Conservation (phyloP, 2,797 vertebrate genomes). For the Hozukius guyotensis region DNA sequence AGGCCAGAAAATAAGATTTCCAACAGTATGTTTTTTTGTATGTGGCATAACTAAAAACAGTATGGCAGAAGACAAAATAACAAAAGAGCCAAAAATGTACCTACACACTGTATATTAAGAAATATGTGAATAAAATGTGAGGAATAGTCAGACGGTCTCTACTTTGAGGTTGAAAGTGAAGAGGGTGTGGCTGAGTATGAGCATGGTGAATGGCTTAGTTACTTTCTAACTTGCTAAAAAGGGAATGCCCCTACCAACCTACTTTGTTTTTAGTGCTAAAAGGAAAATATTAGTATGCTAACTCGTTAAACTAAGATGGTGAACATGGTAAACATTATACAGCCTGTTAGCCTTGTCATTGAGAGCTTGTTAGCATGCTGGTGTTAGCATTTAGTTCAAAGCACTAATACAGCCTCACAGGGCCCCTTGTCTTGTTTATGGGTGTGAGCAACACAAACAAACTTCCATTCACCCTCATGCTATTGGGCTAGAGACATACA, state of each 20-base stretch:
- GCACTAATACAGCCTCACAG: neutral
- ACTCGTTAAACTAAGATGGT: neutral
- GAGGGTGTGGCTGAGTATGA: no score
- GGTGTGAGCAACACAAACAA: neutral
- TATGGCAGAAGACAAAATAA: no score
- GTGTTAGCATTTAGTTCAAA: neutral
- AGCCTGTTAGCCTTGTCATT: neutral
- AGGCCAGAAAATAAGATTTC: no score
- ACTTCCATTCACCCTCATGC: neutral
- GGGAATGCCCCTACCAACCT: neutral
- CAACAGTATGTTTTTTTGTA: no score
- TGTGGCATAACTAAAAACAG: no score
- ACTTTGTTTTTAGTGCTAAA: neutral
- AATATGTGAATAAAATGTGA: no score
- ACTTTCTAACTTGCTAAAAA: no score
- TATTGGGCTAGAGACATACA: neutral
- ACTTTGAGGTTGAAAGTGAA: no score
- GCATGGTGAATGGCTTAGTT: no score
- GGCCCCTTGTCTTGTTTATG: neutral
- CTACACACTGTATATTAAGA: accelerated
- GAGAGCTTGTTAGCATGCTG: neutral
- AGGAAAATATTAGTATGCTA: neutral
- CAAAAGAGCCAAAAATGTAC: no score
- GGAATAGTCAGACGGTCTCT: accelerated
- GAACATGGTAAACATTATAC: neutral